These are phyloP conservation scores for Hetaerina titia DNA, from an alignment of 2,888 invertebrate genomes.

Conservation along the genomic window DNA sequence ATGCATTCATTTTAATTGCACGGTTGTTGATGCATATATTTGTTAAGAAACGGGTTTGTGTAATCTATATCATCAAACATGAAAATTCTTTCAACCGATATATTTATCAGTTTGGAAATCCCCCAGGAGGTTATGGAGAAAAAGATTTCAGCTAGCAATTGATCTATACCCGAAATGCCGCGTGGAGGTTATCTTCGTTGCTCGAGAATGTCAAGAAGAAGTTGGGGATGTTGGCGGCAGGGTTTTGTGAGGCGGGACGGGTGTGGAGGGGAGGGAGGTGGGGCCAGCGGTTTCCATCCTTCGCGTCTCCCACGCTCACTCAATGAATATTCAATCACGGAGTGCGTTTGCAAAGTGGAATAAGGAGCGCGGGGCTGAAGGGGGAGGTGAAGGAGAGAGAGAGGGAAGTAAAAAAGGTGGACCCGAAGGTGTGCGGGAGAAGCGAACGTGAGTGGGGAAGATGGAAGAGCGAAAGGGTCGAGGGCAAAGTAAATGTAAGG, in stretches of 20 bases:
- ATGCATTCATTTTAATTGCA: no score
- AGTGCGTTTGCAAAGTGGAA: constrained; percentile 13
- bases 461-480: neutral
- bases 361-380: neutral
- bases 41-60: no score
- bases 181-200: neutral
- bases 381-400: neutral
- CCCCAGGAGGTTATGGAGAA: no score
- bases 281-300: neutral
- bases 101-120: no score
- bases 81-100: no score
- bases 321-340: constrained; percentile 22
- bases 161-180: neutral
- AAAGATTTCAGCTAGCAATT: no score
- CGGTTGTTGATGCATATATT: no score
- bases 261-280: neutral
- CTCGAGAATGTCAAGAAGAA: neutral
- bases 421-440: neutral
- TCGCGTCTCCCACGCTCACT: neutral
- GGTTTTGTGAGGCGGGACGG: neutral
- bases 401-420: neutral
- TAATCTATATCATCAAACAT: no score
- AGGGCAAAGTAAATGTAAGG: constrained; percentile 7
- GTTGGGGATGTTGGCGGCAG: neutral
- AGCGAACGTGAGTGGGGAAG: neutral